Evolutionary conservation across 2,888 invertebrate species (phyloP), one percentile per base, ranked within the genome.

Genomic region (Dryococelus australis): DNA sequence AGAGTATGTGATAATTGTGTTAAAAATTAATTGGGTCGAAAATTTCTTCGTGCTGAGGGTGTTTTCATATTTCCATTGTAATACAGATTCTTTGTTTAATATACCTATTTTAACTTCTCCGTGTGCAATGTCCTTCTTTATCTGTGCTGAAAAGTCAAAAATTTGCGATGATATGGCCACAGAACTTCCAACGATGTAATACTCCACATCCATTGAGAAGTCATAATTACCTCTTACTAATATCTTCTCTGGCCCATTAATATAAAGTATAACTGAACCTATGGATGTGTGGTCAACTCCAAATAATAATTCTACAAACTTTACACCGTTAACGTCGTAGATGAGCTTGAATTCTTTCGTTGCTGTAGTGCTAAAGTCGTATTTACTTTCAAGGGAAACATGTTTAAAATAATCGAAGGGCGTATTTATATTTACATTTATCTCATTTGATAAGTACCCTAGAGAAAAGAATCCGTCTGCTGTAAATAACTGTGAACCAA

Each of bases 211-310:
- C 35, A 1, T 43, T 16, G 83, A 35, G 83, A 83, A 83, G 43
- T 83, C 83, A 35, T 83, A 83, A 35, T 83, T 43, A 83, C 83
- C 83, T 65, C 16, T 65, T 65, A 65, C n/a, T 24, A n/a, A 9
- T 9, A 65, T 8, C 16, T 65, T 8, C 65, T n/a, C 24, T 24
- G 65, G 65, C 0, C 20, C n/a, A n/a, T 65, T n/a, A 65, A 65
- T 65, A n/a, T n/a, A 65, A 65, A 65, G 65, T 65, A n/a, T 24
- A n/a, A 24, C 65, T 65, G 65, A 65, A 8, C 10, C 65, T 65
- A 65, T 6, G 2, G 65, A 16, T 65, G 65, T n/a, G 20, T n/a
- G 65, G 65, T 65, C n/a, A 24, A 65, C 65, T n/a, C n/a, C 65
- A n/a, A 65, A 24, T n/a, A 65, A 8, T 65, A 65, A 20, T 65